These are phyloP conservation scores for Atlantisia rogersi DNA, from an alignment of 2,113 vertebrate genomes.

Conservation along the genomic window DNA sequence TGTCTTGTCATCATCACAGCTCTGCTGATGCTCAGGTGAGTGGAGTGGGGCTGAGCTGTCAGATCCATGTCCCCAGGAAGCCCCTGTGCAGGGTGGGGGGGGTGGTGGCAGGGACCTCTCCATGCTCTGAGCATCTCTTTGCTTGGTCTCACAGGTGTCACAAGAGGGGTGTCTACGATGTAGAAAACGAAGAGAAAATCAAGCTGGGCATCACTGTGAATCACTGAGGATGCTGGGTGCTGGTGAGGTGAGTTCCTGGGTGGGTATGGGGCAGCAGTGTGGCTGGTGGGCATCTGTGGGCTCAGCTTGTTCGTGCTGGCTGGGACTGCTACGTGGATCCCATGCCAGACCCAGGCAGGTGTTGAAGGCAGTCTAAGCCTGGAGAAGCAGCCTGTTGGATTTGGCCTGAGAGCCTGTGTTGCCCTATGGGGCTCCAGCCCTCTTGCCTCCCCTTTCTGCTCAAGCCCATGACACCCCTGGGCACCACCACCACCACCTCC, in stretches of 20 bases:
- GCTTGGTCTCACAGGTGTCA: constrained; percentile 85
- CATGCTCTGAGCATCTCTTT: neutral
- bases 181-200: constrained; percentile 96
- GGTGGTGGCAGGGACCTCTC: neutral
- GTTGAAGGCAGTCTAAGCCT: neutral
- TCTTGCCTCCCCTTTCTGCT: neutral
- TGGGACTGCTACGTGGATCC: fast-evolving
- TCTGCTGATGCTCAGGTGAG: constrained; percentile 90
- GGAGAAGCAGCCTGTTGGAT: neutral
- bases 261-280: neutral
- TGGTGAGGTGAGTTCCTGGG: constrained; percentile 62
- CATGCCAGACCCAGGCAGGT: neutral
- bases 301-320: neutral
- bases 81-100: fast-evolving
- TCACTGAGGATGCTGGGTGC: constrained; percentile 80
- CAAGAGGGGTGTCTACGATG: constrained; percentile 91
- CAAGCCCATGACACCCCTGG: neutral
- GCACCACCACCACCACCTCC: neutral
- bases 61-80: fast-evolving
- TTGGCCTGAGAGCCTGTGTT: neutral
- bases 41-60: neutral
- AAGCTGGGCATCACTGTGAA: constrained; percentile 88
- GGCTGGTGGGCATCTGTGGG: neutral
- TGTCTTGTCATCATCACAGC: constrained; percentile 91
- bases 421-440: neutral